A percentile compares a stretch with the other conserved stretches of the same genome.
Evolutionary conservation across 2,797 vertebrate genomes (phyloP).

Genomic region (Macropodus opercularis): DNA sequence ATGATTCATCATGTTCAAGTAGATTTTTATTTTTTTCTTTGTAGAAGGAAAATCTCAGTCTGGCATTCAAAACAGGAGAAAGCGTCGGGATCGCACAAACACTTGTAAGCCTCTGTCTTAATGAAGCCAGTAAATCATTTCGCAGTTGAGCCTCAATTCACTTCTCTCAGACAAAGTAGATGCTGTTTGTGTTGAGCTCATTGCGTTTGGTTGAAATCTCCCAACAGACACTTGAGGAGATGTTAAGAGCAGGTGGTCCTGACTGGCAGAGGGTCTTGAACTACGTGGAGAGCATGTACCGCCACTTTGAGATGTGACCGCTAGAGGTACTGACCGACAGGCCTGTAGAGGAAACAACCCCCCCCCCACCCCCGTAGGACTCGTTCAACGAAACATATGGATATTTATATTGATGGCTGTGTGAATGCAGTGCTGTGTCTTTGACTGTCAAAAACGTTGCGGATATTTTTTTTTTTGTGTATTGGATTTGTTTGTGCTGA

Average conservation of each 20-base stretch:
- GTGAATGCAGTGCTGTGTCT: neutral
- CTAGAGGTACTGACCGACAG: conserved; percentile 23
- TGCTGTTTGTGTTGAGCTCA: neutral
- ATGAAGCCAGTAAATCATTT: neutral
- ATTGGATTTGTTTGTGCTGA: neutral
- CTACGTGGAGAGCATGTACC: conserved; percentile 86
- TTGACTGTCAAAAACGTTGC: neutral
- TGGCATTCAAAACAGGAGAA: conserved; percentile 85
- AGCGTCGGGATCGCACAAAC: conserved; percentile 77
- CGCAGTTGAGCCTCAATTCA: neutral
- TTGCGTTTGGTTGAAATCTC: neutral
- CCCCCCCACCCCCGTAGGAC: too few species aligned
- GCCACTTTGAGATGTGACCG: conserved; percentile 85
- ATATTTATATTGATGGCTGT: neutral
- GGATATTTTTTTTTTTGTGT: neutral
- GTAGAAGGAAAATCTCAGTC: conserved; percentile 82
- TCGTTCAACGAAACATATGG: conserved; percentile 8
- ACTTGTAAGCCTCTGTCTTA: conserved; percentile 71
- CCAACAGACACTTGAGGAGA: conserved; percentile 82
- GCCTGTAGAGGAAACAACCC: neutral
- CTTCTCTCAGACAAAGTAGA: neutral
- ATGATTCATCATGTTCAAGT: conserved; percentile 3
- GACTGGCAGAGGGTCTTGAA: conserved; percentile 87
- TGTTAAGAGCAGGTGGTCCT: conserved; percentile 82
- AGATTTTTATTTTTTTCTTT: conserved; percentile 8